Evolutionary conservation across 2,888 invertebrate species (phyloP), one percentile per base, ranked within the genome.

Genomic region (Ptilodon capucinus): DNA sequence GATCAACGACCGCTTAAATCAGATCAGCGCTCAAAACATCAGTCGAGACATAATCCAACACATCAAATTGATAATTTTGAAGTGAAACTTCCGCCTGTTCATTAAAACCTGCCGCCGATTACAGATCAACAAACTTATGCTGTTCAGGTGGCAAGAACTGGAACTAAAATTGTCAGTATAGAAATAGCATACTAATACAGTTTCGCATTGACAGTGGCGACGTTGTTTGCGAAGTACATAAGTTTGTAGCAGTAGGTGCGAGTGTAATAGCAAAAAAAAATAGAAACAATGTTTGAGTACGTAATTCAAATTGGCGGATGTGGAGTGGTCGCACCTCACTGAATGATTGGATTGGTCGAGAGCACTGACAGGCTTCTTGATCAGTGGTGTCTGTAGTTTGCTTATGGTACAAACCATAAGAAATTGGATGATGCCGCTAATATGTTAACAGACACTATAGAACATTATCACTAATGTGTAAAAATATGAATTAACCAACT

Each of bases 291-390:
- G 42, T 45, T 18, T 39, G 25, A 48, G 30, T 45, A 36, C 40
- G 42, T 48, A 42, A 47, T 59, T 60, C 51, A 64, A 68, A 68
- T 68, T 60, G 63, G 60, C 74, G 73, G 75, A 73, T 68, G 64
- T 60, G 50, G 54, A 42, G 51, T 57, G 60, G 64, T 66, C 63
- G 63, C 53, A 51, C 44, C 52, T 60, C 46, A 49, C 47, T 73
- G 76, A 76, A 70, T 68, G 74, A 74, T 76, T 63, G 58, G 51
- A 56, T 59, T 50, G 50, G 44, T 30, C 17, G 48, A 49, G 54
- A 41, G 52, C 46, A 41, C 48, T 54, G 53, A 53, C 64, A 57
- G 49, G 43, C 34, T 36, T 44, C 42, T 57, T 56, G 58, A 62
- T 56, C 42, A 45, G 51, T 50, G 53, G 40, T 58, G 61, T 58